Evolutionary conservation across 2,888 invertebrate genomes (phyloP), one percentile per base, ranked within the genome.

Genomic region (Lordiphosa fenestrarum): DNA sequence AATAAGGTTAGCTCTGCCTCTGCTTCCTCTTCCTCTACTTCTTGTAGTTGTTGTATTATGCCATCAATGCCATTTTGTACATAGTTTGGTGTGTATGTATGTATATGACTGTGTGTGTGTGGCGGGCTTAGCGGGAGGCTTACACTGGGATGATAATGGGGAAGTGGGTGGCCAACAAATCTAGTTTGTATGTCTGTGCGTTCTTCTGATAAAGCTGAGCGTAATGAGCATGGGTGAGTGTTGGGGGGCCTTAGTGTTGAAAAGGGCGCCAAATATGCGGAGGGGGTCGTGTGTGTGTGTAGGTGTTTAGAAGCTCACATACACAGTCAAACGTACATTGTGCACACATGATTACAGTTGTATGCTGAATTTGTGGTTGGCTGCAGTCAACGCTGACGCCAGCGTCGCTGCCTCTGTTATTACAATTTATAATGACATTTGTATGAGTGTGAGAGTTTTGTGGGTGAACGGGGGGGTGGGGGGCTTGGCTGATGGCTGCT

Each of bases 371-470:
- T 84, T 84, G 85, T 82, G 80, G 85, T 81, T 73, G 83, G 62
- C 70, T 67, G 73, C 67, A 58, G 76, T 60, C 62, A 42, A 42
- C 70, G 73, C 37, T 38, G 58, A 33, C 53, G 66, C 56, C 54
- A 48, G 65, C 85, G 68, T 69, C 71, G 56, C 68, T 73, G 81
- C 69, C 65, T 59, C 70, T 82, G 80, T 84, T 86, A 86, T 84
- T 85, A 86, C 86, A 84, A 84, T 84, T 84, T 84, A 84, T 84
- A 84, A 84, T 84, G 86, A 86, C 86, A 84, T 84, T 80, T 76
- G 83, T 70, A 59, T 85, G 69, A 58, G 52, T 57, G 54, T 56
- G 23, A 40, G 23, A 35, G 30, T 42, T 33, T 19, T 44, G 25
- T 44, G 30, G 33, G 35, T 41, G 37, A 30, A 37, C 30, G 13